Percentiles rank a stretch among this genome's conserved stretches.
These are phyloP conservation scores for Cecropterus lyciades DNA, from an alignment of 1,140 invertebrate species.

Conservation along the genomic window DNA sequence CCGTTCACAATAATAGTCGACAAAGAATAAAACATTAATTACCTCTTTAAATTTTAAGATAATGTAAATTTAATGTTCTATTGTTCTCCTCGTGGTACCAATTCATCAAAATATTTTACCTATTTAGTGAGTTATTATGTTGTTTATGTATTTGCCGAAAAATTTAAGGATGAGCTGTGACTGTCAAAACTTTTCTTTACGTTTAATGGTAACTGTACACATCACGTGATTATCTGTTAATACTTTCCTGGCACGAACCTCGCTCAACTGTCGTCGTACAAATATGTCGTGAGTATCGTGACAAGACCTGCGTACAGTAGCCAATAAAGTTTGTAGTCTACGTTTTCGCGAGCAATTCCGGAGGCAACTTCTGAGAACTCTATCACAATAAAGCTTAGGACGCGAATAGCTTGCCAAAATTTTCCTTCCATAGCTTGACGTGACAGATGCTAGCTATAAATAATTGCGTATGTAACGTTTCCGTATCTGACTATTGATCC, in stretches of 20 bases:
- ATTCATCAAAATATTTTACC: too few relatives aligned
- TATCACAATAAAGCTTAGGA: constrained; percentile 30
- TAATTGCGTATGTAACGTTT: constrained; percentile 50
- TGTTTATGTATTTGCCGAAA: constrained; percentile 5
- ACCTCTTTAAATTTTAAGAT: constrained; percentile 8
- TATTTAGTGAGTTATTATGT: background rate
- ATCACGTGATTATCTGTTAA: constrained; percentile 49
- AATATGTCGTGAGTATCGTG: constrained; percentile 41
- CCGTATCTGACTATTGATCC: constrained; percentile 56
- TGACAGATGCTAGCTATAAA: constrained; percentile 48
- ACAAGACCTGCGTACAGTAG: constrained; percentile 47
- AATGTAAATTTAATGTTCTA: constrained; percentile 18
- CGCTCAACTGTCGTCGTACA: constrained; percentile 35
- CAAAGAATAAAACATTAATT: constrained; percentile 22
- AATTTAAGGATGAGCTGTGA: background rate
- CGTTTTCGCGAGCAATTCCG: constrained; percentile 26
- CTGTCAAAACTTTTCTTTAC: constrained; percentile 29
- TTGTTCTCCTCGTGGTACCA: constrained; percentile 17
- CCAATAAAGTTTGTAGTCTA: constrained; percentile 46
- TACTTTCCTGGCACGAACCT: constrained; percentile 50
- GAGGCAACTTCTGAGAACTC: constrained; percentile 13
- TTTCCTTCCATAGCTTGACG: constrained; percentile 34
- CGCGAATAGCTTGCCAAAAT: constrained; percentile 39
- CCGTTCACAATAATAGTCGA: constrained; percentile 7
- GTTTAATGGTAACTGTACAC: constrained; percentile 33